Percentiles rank a stretch among this genome's conserved stretches.
Conservation (phyloP, 1,140 invertebrate genomes). For the Diachasmimorpha longicaudata region DNA sequence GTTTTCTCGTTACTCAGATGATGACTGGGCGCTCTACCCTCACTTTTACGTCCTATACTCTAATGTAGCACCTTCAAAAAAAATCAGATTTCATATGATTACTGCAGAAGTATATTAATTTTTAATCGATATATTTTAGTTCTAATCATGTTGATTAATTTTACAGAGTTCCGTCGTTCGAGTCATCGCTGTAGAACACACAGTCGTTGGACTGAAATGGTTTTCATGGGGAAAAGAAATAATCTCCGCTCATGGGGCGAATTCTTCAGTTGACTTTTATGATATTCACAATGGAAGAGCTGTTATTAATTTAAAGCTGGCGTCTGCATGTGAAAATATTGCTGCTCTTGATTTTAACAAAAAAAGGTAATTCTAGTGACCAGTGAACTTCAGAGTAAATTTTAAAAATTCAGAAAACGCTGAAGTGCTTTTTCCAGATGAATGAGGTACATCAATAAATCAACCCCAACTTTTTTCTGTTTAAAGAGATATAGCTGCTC, state of each 20-base stretch:
- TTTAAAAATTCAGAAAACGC: too few species aligned
- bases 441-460: too few species aligned
- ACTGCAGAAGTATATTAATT: constrained; percentile 17
- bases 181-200: constrained; percentile 49
- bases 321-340: constrained; percentile 45
- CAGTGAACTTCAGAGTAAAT: background rate
- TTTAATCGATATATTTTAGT: background rate
- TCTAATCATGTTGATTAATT: constrained; percentile 16
- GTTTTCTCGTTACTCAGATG: background rate
- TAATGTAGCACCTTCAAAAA: too few species aligned
- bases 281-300: constrained; percentile 43
- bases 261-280: constrained; percentile 47
- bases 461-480: too few species aligned
- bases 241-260: constrained; percentile 52
- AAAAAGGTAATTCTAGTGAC: constrained; percentile 43
- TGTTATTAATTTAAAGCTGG: constrained; percentile 42
- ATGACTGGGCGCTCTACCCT: too few species aligned
- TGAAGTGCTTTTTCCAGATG: too few species aligned
- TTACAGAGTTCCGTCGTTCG: constrained; percentile 42
- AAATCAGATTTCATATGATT: too few species aligned
- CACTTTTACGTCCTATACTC: too few species aligned
- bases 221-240: constrained; percentile 48
- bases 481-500: constrained; percentile 51
- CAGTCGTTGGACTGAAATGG: constrained; percentile 52
- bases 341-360: constrained; percentile 53